Evolutionary conservation across 2,113 vertebrate species (phyloP).

Genomic region (Cavia aperea): DNA sequence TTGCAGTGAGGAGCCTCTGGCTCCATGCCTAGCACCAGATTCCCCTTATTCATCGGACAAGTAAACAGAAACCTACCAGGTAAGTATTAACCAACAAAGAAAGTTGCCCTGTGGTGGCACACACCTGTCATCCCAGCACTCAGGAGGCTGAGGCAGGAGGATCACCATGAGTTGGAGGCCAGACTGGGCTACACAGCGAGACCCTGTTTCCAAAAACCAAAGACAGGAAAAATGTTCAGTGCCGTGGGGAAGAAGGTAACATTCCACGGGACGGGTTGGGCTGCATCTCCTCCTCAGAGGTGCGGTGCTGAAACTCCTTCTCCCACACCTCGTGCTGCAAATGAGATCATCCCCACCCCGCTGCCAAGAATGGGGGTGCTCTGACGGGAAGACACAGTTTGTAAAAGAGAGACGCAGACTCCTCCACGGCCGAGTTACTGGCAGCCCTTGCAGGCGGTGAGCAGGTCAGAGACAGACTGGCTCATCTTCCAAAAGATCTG

Average conservation of each 20-base stretch:
- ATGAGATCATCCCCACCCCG: conserved; percentile 18
- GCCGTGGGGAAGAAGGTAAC: background rate
- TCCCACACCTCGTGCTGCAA: background rate
- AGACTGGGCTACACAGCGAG: background rate
- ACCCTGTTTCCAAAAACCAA: background rate
- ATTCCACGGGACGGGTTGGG: background rate
- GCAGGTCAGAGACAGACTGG: background rate
- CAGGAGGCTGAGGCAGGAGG: background rate
- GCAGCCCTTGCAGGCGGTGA: background rate
- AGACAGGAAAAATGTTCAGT: background rate
- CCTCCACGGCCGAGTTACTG: conserved; percentile 3
- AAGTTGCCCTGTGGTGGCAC: background rate
- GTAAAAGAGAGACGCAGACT: conserved; percentile 19
- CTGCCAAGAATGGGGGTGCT: background rate
- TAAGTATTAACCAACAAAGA: no score
- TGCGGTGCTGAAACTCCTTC: background rate
- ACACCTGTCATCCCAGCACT: background rate
- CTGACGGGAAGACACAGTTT: background rate
- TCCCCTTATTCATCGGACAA: no score
- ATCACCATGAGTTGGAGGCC: background rate
- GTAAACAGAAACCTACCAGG: no score
- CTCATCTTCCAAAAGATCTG: background rate
- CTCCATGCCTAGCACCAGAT: no score
- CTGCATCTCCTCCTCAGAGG: no score
- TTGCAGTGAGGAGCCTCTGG: no score